Evolutionary conservation across 2,797 vertebrate genomes (phyloP).

Genomic region (Chromis chromis): DNA sequence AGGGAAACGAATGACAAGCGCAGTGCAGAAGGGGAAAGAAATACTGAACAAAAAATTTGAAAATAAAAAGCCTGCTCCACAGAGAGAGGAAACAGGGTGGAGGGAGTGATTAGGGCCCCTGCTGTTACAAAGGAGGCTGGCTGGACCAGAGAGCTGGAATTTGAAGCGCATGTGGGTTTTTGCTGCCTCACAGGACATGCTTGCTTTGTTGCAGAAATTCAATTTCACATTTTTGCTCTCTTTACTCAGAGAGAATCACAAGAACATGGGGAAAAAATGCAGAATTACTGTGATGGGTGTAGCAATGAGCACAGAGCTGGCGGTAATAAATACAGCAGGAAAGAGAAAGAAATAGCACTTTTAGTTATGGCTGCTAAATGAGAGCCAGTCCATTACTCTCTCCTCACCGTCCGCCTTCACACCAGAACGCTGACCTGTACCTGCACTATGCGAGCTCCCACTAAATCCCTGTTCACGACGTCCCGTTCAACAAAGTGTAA

Average conservation of each 20-base stretch:
- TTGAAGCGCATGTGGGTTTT: constrained; percentile 47
- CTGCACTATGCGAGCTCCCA: constrained; percentile 35
- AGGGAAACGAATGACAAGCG: constrained; percentile 38
- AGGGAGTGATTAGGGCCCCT: constrained; percentile 48
- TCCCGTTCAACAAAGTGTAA: constrained; percentile 39
- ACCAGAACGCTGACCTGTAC: constrained; percentile 34
- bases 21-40: constrained; percentile 18
- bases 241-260: constrained; percentile 38
- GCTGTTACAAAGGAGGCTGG: constrained; percentile 34
- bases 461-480: constrained; percentile 26
- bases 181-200: constrained; percentile 51
- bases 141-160: constrained; percentile 49
- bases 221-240: constrained; percentile 58
- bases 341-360: constrained; percentile 25
- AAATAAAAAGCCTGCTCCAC: constrained; percentile 12
- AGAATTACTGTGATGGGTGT: constrained; percentile 45
- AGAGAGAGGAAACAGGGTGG: constrained; percentile 33
- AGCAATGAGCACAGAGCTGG: constrained; percentile 31
- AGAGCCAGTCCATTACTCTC: constrained; percentile 52
- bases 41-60: constrained; percentile 16
- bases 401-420: constrained; percentile 21
- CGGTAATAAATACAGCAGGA: constrained; percentile 44
- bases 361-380: constrained; percentile 33
- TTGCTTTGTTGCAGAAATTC: constrained; percentile 62
- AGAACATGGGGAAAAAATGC: constrained; percentile 28